Conservation (phyloP, 2,113 vertebrate species). For the Crotalus tigris region DNA sequence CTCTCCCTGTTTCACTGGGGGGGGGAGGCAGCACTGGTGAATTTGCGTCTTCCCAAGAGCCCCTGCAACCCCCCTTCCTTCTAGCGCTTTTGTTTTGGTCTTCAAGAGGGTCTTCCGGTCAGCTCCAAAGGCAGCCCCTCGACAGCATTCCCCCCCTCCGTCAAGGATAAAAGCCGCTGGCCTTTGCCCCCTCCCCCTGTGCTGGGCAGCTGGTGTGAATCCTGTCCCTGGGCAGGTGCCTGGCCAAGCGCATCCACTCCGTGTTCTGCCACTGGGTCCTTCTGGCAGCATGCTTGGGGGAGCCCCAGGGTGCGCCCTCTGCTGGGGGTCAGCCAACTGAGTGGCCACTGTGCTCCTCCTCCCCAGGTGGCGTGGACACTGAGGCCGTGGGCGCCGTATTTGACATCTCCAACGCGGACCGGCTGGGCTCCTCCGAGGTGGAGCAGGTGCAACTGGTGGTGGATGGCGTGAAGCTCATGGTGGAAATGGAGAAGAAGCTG, state of each 20-base stretch:
- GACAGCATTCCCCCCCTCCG: accelerated
- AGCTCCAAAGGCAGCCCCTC: background rate
- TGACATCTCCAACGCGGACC: constrained; percentile 95
- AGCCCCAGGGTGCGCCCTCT: background rate
- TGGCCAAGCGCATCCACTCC: background rate
- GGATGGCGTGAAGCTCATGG: constrained; percentile 94
- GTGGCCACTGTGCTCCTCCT: background rate
- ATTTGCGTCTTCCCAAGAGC: background rate
- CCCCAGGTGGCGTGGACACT: constrained; percentile 90
- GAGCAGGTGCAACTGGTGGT: constrained; percentile 94
- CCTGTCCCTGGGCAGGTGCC: background rate
- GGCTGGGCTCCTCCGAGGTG: constrained; percentile 93
- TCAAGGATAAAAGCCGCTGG: background rate
- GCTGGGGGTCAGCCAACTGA: too few relatives aligned
- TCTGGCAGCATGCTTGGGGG: background rate
- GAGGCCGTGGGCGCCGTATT: constrained; percentile 89
- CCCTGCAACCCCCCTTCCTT: background rate
- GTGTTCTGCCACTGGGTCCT: too few relatives aligned
- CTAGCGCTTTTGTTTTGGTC: background rate
- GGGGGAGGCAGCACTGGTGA: too few relatives aligned
- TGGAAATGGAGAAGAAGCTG: constrained; percentile 97
- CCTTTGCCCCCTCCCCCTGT: background rate
- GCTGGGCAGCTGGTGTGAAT: background rate
- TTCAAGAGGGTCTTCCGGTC: too few relatives aligned
- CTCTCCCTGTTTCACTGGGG: background rate